Evolutionary conservation across 2,888 invertebrate genomes (phyloP).

Genomic region (Brachypalpus laphriformis): DNA sequence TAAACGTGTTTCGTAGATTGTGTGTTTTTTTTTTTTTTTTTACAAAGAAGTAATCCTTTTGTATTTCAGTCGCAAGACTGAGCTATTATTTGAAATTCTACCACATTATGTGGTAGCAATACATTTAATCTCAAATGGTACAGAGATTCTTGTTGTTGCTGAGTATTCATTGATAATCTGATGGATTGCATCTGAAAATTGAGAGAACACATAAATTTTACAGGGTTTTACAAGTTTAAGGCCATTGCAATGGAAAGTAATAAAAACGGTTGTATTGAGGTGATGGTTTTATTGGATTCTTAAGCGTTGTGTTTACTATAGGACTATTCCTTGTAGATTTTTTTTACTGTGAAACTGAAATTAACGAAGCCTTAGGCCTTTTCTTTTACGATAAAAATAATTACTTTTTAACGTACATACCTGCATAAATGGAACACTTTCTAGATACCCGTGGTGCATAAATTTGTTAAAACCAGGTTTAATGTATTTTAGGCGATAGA

Average conservation of each 20-base stretch:
- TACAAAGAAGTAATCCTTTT: neutral
- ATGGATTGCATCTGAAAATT: conserved; percentile 3
- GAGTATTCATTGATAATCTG: conserved; percentile 4
- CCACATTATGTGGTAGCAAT: conserved; percentile 1
- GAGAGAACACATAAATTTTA: conserved; percentile 3
- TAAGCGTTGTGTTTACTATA: neutral
- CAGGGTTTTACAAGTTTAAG: neutral
- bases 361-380: too few species aligned
- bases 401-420: too few species aligned
- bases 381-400: too few species aligned
- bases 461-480: too few species aligned
- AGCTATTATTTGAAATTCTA: conserved; percentile 3
- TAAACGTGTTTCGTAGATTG: conserved; percentile 22
- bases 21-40: too few species aligned
- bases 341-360: too few species aligned
- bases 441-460: too few species aligned
- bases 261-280: neutral
- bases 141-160: neutral
- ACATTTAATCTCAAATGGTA: neutral
- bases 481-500: too few species aligned
- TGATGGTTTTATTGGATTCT: neutral
- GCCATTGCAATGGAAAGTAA: neutral
- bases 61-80: neutral
- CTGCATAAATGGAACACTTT: too few species aligned
- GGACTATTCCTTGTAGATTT: neutral